Conservation (phyloP, 2,113 vertebrate genomes). For the Myotis yumanensis region DNA sequence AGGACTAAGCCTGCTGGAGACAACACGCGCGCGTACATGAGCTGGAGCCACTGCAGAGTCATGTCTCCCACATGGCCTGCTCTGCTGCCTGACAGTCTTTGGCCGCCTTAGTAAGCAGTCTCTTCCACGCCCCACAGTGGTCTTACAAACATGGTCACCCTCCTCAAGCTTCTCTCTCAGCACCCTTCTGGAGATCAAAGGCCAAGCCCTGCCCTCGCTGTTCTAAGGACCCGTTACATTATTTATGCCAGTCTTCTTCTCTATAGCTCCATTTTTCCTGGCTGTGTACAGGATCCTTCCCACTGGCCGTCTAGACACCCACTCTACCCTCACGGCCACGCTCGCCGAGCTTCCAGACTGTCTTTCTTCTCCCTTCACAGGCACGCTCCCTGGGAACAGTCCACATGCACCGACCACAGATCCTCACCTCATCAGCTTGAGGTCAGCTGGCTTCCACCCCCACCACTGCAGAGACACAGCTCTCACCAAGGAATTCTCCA, state of each 20-base stretch:
- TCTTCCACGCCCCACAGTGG: neutral
- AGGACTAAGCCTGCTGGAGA: neutral
- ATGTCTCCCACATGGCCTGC: neutral
- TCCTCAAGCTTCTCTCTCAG: neutral
- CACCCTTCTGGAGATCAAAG: neutral
- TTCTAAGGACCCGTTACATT: neutral
- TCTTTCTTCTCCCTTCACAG: neutral
- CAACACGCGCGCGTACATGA: neutral
- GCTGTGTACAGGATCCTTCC: neutral
- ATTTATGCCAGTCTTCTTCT: neutral
- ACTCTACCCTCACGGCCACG: neutral
- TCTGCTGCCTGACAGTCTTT: neutral
- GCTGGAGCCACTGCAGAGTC: neutral
- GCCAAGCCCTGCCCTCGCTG: neutral
- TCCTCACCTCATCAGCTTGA: neutral
- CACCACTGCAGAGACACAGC: neutral
- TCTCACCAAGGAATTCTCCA: neutral
- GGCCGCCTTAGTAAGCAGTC: neutral
- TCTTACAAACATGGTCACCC: neutral
- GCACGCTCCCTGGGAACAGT: neutral
- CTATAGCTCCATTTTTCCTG: neutral
- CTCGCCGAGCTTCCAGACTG: neutral
- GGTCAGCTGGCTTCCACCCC: neutral
- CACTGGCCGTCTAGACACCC: neutral
- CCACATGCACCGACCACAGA: neutral